These are phyloP conservation scores for Choristoneura fumiferana DNA, from an alignment of 1,140 invertebrate species.

Conservation along the genomic window DNA sequence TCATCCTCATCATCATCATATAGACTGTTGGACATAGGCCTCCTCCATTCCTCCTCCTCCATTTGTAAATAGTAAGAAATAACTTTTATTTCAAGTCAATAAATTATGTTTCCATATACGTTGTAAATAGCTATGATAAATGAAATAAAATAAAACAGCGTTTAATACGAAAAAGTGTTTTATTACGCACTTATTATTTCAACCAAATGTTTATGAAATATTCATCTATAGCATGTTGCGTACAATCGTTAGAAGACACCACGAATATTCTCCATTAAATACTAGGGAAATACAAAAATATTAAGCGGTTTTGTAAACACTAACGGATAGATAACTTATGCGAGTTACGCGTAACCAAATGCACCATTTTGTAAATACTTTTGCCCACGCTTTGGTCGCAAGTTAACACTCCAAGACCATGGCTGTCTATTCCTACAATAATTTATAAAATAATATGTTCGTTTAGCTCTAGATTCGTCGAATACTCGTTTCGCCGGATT, in stretches of 20 bases:
- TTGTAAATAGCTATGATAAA: conserved; percentile 25
- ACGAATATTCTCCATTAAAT: conserved; percentile 69
- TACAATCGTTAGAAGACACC: conserved; percentile 73
- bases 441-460: not conserved
- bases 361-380: conserved; percentile 42
- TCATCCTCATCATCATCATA: too few species aligned
- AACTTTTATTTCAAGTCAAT: too few species aligned
- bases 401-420: conserved; percentile 64
- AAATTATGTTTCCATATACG: too few species aligned
- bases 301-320: conserved; percentile 67
- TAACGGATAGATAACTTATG: conserved; percentile 59
- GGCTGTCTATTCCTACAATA: conserved; percentile 41
- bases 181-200: conserved; percentile 79
- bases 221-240: conserved; percentile 75
- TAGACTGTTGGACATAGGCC: too few species aligned
- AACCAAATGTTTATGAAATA: conserved; percentile 75
- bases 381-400: conserved; percentile 43
- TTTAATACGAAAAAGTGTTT: conserved; percentile 75
- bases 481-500: too few species aligned
- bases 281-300: conserved; percentile 78
- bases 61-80: too few species aligned
- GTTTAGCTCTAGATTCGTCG: too few species aligned
- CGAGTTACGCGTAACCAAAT: conserved; percentile 48
- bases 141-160: conserved; percentile 40
- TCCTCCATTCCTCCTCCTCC: too few species aligned